Conservation (phyloP, 2,888 invertebrate species). For the Apoderus coryli region DNA sequence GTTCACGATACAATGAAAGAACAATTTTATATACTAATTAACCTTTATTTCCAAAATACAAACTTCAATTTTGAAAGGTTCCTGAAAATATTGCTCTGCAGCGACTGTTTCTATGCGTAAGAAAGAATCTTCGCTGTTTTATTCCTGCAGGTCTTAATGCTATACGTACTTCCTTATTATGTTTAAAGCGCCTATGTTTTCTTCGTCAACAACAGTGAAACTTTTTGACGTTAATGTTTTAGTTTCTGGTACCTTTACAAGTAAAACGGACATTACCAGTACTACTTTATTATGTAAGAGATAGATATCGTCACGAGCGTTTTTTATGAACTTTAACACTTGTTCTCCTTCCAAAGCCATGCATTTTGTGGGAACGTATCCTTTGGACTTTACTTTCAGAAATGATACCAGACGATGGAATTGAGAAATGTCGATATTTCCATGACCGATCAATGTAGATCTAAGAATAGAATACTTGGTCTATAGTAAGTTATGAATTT, state of each 20-base stretch:
- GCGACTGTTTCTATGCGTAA: slow-evolving; percentile 1
- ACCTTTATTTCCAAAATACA: too few species aligned
- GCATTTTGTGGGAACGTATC: slow-evolving; percentile 16
- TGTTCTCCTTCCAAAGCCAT: slow-evolving; percentile 15
- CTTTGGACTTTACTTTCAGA: slow-evolving; percentile 14
- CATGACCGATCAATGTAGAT: too few species aligned
- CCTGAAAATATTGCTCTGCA: too few species aligned
- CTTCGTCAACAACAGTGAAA: slow-evolving; percentile 16
- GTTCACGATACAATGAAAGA: too few species aligned
- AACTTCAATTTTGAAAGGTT: too few species aligned
- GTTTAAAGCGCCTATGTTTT: slow-evolving; percentile 11
- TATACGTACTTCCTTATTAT: slow-evolving; percentile 2
- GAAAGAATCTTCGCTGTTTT: slow-evolving; percentile 4
- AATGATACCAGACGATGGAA: too few species aligned
- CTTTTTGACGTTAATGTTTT: slow-evolving; percentile 11
- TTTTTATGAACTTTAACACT: slow-evolving; percentile 15
- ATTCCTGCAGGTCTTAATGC: slow-evolving; percentile 2
- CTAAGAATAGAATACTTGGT: too few species aligned
- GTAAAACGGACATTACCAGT: slow-evolving; percentile 12
- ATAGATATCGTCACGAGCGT: slow-evolving; percentile 15
- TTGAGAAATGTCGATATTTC: too few species aligned
- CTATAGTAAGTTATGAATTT: too few species aligned
- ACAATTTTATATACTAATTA: too few species aligned
- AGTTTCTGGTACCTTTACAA: slow-evolving; percentile 13
- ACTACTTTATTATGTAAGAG: slow-evolving; percentile 15